These are phyloP conservation scores for Champsocephalus esox DNA, from an alignment of 2,797 vertebrate genomes.

Conservation along the genomic window DNA sequence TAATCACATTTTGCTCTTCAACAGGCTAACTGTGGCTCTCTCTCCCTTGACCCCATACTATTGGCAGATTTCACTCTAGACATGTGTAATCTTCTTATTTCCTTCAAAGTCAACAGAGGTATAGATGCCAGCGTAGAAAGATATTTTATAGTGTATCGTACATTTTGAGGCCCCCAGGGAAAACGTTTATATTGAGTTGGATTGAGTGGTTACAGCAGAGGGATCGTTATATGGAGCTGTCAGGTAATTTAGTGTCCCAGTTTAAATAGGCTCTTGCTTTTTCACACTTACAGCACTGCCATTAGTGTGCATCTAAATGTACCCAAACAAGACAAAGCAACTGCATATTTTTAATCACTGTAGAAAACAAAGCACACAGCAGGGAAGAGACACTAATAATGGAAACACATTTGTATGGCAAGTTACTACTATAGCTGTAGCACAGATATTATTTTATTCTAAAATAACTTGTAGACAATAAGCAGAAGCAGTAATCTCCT, in stretches of 20 bases:
- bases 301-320: slow-evolving; percentile 15
- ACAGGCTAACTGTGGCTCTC: background rate
- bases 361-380: slow-evolving; percentile 22
- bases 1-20: slow-evolving; percentile 46
- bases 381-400: slow-evolving; percentile 1
- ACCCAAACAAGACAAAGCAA: slow-evolving; percentile 15
- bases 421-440: slow-evolving; percentile 8
- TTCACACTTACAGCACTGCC: slow-evolving; percentile 2
- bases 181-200: background rate
- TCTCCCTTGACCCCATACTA: background rate
- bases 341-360: slow-evolving; percentile 25
- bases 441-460: background rate
- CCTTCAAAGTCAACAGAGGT: background rate
- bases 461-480: slow-evolving; percentile 20
- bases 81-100: background rate
- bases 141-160: background rate
- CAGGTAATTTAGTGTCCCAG: background rate
- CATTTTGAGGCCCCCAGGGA: background rate
- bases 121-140: background rate
- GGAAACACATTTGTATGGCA: slow-evolving; percentile 6
- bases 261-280: slow-evolving; percentile 17
- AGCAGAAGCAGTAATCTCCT: background rate
- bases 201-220: background rate
- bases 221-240: slow-evolving; percentile 21
- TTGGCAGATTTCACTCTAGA: slow-evolving; percentile 5